Conservation (phyloP, 2,113 vertebrate species). For the Gobiocypris rarus region DNA sequence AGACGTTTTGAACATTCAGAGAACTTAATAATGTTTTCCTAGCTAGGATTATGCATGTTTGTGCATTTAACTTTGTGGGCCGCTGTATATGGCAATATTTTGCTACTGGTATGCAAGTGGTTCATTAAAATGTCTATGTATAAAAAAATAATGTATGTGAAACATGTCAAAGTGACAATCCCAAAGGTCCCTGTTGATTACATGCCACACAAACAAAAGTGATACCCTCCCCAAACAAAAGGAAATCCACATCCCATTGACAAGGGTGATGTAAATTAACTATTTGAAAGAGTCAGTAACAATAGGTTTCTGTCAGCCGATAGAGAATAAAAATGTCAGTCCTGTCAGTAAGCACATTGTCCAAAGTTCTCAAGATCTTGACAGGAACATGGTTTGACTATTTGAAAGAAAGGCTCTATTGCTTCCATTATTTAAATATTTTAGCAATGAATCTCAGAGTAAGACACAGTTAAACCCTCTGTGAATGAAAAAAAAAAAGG, state of each 20-base stretch:
- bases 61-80: too few relatives aligned
- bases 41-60: too few relatives aligned
- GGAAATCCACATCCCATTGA: conserved; percentile 70
- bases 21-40: too few relatives aligned
- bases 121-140: conserved; percentile 23
- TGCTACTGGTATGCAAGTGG: background rate
- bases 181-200: conserved; percentile 50
- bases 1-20: too few relatives aligned
- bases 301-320: conserved; percentile 77
- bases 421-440: conserved; percentile 79
- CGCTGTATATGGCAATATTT: background rate
- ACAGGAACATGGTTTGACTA: conserved; percentile 77
- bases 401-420: conserved; percentile 73
- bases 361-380: conserved; percentile 73
- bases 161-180: conserved; percentile 2
- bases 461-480: conserved; percentile 60
- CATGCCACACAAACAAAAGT: conserved; percentile 46
- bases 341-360: conserved; percentile 72
- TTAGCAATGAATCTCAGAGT: conserved; percentile 71
- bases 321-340: conserved; percentile 79
- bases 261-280: conserved; percentile 72
- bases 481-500: conserved; percentile 47
- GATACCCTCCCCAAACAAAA: conserved; percentile 66
- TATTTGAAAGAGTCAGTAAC: conserved; percentile 70
- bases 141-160: conserved; percentile 30